Evolutionary conservation across 2,797 vertebrate species (phyloP).

Genomic region (Macropus fuliginosus): DNA sequence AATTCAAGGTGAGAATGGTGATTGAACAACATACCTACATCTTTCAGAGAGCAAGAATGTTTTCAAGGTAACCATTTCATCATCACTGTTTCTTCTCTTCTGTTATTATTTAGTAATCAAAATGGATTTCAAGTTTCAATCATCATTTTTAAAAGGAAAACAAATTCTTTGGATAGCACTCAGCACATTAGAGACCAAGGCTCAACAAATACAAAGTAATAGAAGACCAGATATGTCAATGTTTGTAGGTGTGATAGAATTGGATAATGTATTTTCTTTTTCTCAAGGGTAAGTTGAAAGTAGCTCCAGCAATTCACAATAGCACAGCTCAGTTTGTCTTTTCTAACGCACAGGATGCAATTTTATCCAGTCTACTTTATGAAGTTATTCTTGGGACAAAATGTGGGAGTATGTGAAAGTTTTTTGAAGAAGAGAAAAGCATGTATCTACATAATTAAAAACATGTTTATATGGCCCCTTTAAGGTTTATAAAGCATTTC

Average conservation of each 20-base stretch:
- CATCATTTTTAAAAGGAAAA: conserved; percentile 8
- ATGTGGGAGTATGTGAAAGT: not conserved
- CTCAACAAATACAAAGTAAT: conserved; percentile 56
- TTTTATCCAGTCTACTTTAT: not conserved
- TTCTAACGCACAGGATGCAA: conserved; percentile 15
- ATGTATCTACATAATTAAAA: not conserved
- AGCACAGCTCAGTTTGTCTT: conserved; percentile 24
- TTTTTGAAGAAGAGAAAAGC: conserved; percentile 13
- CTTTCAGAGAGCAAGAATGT: conserved; percentile 32
- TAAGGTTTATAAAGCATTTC: not conserved
- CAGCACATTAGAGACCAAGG: conserved; percentile 9
- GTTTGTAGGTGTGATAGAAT: conserved; percentile 11
- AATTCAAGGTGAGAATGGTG: conserved; percentile 17
- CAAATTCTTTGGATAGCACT: conserved; percentile 2
- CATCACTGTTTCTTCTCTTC: not conserved
- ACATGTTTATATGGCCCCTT: not conserved
- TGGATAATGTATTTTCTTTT: conserved; percentile 35
- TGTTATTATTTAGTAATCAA: conserved; percentile 11
- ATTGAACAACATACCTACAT: not conserved
- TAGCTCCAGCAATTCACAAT: conserved; percentile 33
- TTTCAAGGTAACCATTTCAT: conserved; percentile 13
- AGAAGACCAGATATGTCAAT: conserved; percentile 46
- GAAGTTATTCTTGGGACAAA: conserved; percentile 21
- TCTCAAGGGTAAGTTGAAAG: conserved; percentile 40
- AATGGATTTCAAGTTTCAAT: conserved; percentile 33